phyloP scores from a whole-genome alignment of 2,888 invertebrate species.

The Eugnorisma glareosa region DNA sequence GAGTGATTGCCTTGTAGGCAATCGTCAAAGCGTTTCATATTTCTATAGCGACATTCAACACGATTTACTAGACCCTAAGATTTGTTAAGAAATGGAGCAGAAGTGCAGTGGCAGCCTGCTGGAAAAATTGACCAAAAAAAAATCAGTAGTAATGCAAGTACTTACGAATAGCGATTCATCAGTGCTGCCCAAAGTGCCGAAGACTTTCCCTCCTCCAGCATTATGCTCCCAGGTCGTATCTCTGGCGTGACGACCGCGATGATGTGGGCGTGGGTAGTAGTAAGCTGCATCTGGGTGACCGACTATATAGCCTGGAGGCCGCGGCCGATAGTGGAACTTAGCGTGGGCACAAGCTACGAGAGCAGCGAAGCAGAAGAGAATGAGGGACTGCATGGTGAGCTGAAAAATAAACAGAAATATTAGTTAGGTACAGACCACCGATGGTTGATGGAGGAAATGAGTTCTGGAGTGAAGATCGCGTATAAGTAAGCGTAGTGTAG shows the following conservation, averaged over 20 bases:
- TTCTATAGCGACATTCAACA: background rate
- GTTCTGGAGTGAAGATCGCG: background rate
- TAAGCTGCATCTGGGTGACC: conserved; percentile 13
- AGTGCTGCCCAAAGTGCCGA: conserved; percentile 78
- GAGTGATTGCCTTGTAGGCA: background rate
- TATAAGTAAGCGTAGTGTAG: no score
- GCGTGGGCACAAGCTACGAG: conserved; percentile 60
- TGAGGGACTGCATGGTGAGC: conserved; percentile 64
- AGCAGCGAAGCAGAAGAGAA: conserved; percentile 53
- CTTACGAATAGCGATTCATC: conserved; percentile 80
- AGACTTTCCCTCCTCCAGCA: conserved; percentile 70
- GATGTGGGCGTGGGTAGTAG: conserved; percentile 3
- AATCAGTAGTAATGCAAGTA: background rate
- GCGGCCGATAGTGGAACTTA: background rate
- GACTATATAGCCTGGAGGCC: background rate
- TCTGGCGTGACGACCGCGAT: conserved; percentile 42
- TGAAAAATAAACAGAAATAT: conserved; percentile 23
- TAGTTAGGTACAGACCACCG: background rate
- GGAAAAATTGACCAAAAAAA: background rate
- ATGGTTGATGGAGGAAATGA: background rate
- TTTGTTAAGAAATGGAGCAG: no score
- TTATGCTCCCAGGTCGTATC: conserved; percentile 69
- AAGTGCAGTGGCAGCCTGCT: no score
- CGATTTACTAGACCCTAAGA: background rate
- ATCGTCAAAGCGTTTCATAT: background rate